Percentiles rank a stretch among this genome's conserved stretches.
phyloP scores from a whole-genome alignment of 2,888 invertebrate genomes.

The Galerucella nymphaeae region DNA sequence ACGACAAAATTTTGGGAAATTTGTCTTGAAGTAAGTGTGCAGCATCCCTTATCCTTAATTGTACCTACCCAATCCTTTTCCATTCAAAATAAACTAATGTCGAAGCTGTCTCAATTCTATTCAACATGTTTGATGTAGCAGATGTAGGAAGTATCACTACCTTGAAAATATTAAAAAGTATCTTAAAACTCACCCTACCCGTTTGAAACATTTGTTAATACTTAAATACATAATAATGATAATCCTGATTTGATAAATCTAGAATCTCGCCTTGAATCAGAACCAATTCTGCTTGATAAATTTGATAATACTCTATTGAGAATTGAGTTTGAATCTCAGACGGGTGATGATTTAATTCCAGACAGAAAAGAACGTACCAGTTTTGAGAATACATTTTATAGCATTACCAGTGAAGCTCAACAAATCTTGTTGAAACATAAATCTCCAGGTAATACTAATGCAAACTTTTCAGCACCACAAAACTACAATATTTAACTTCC shows the following conservation, averaged over 20 bases:
- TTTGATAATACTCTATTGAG: too few species aligned
- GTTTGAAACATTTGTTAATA: background rate
- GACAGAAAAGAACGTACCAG: background rate
- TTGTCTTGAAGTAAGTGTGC: too few species aligned
- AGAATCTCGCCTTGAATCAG: too few species aligned
- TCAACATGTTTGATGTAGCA: slow-evolving; percentile 7
- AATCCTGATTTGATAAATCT: too few species aligned
- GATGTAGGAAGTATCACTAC: slow-evolving; percentile 1
- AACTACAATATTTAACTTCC: background rate
- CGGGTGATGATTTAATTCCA: background rate
- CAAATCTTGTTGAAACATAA: too few species aligned
- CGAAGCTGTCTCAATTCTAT: background rate
- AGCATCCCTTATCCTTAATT: background rate
- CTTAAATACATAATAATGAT: background rate
- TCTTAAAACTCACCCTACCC: background rate
- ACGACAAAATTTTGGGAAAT: too few species aligned
- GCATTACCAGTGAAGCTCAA: background rate
- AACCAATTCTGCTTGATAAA: too few species aligned
- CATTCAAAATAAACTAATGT: background rate
- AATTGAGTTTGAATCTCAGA: background rate
- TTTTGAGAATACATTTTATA: slow-evolving; percentile 1
- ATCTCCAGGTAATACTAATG: too few species aligned
- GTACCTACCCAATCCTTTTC: background rate
- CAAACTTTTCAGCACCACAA: background rate
- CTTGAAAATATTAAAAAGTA: slow-evolving; percentile 2